These are phyloP conservation scores for Acanthurus tractus DNA, from an alignment of 2,797 vertebrate species.

Conservation along the genomic window DNA sequence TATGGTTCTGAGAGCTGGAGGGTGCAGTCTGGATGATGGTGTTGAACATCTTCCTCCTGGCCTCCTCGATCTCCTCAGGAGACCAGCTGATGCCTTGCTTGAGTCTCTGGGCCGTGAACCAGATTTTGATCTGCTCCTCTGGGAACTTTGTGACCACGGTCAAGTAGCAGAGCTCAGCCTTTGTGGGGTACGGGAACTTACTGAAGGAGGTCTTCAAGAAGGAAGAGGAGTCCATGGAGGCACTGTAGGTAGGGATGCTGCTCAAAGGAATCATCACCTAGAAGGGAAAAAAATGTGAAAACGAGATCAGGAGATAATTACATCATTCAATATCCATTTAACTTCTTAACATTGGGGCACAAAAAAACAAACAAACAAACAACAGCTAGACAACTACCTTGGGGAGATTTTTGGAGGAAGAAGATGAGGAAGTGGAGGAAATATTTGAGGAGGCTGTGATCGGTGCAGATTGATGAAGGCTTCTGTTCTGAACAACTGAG, in stretches of 20 bases:
- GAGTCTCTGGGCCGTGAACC: slow-evolving; percentile 97
- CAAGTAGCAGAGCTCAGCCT: slow-evolving; percentile 97
- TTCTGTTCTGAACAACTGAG: slow-evolving; percentile 88
- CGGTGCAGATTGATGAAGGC: slow-evolving; percentile 82
- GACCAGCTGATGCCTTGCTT: slow-evolving; percentile 99
- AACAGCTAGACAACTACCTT: slow-evolving; percentile 77
- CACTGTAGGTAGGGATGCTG: slow-evolving; percentile 97
- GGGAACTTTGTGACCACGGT: slow-evolving; percentile 99
- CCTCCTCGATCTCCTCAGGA: slow-evolving; percentile 97
- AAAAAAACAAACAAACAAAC: background rate
- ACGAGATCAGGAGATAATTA: slow-evolving; percentile 2
- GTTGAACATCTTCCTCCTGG: slow-evolving; percentile 98
- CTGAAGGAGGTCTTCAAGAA: slow-evolving; percentile 98
- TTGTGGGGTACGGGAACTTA: slow-evolving; percentile 98
- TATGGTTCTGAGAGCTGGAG: slow-evolving; percentile 81
- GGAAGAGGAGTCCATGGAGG: slow-evolving; percentile 96
- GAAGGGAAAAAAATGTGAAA: slow-evolving; percentile 74
- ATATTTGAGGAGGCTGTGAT: slow-evolving; percentile 70
- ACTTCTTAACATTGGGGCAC: background rate
- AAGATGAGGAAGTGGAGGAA: slow-evolving; percentile 64
- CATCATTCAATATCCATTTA: background rate
- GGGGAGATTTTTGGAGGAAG: slow-evolving; percentile 91
- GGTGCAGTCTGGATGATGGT: slow-evolving; percentile 96
- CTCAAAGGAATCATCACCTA: slow-evolving; percentile 99
- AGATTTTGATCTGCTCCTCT: slow-evolving; percentile 98